Evolutionary conservation across 2,797 vertebrate species (phyloP), one percentile per base, ranked within the genome.

Genomic region (Labroides dimidiatus): DNA sequence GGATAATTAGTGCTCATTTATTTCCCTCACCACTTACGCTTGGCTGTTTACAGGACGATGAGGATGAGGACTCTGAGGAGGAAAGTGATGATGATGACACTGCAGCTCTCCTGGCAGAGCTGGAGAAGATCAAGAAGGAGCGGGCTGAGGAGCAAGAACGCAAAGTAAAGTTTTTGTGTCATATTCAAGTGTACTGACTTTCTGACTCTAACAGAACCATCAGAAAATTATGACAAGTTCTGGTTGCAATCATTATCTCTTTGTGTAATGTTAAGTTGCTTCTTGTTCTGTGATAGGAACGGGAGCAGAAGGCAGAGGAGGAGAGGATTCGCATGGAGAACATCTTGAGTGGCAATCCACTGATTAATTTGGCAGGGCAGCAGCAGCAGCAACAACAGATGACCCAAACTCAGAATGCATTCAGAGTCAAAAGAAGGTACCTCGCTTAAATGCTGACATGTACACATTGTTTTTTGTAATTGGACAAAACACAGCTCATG

Each of bases 91-190:
- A 98, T 0, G 95, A 97, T 0, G 96, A 99, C 73, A 98, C 96
- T n/a, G 97, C 97, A 39, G 98, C 98, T 77, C 96, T 99, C 80
- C 91, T 98, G 74, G 98, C 96, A 59, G 98, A 99, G 78, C 90
- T 99, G n/a, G 97, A 99, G 73, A 99, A 99, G 81, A 99, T 99
- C 61, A 99, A 97, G 87, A 99, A 99, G 84, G 98, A 99, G 69
- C 91, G 98, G 56, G 97, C 97, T 62, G 98, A 99, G 81, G 97
- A 99, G 69, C 96, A 98, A 82, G 97, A 97, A 77, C 95, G 96
- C 50, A 99, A 98, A 94, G 98, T 99, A 92, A 91, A 66, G 11
- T 27, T 11, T 33, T 50, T 5, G 1, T 74, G 69, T 75, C 16
- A 61, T 5, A 61, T 4, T 9, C 1, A 14, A 43, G 2, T 56